Evolutionary conservation across 2,888 invertebrate genomes (phyloP).

Genomic region (Drosophila diplacantha): DNA sequence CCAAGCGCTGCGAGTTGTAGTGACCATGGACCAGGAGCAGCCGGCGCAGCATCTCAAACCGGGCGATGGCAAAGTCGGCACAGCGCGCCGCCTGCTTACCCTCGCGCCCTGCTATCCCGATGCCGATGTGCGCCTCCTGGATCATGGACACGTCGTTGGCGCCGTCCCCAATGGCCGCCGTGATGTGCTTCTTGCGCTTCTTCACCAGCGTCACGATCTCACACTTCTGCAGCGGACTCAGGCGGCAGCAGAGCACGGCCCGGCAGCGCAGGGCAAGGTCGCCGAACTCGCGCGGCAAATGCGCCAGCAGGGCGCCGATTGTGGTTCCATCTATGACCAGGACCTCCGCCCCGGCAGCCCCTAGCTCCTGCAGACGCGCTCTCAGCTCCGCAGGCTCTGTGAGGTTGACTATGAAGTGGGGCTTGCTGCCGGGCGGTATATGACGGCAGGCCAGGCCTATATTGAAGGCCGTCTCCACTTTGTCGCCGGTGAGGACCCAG

Average conservation of each 20-base stretch:
- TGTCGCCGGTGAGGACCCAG: slow-evolving; percentile 96
- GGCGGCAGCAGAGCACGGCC: slow-evolving; percentile 91
- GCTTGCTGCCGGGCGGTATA: slow-evolving; percentile 79
- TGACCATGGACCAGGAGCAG: slow-evolving; percentile 89
- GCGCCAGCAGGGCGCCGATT: slow-evolving; percentile 82
- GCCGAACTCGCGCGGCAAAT: slow-evolving; percentile 83
- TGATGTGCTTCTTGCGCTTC: slow-evolving; percentile 81
- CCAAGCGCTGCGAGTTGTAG: slow-evolving; percentile 86
- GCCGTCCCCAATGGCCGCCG: slow-evolving; percentile 96
- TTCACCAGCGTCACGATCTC: slow-evolving; percentile 90
- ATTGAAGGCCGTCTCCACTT: slow-evolving; percentile 91
- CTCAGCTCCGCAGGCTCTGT: slow-evolving; percentile 78
- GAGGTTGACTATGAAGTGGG: slow-evolving; percentile 81
- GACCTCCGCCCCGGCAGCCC: slow-evolving; percentile 78
- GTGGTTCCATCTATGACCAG: slow-evolving; percentile 88
- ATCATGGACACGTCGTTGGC: slow-evolving; percentile 99
- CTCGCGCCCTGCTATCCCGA: slow-evolving; percentile 85
- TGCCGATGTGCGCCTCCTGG: slow-evolving; percentile 95
- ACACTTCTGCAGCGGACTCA: slow-evolving; percentile 94
- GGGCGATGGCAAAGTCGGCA: slow-evolving; percentile 90
- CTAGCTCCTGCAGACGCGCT: slow-evolving; percentile 82
- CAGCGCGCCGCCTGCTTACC: slow-evolving; percentile 84
- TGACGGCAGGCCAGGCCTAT: slow-evolving; percentile 90
- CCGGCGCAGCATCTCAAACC: slow-evolving; percentile 86
- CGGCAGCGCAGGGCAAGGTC: slow-evolving; percentile 85